Conservation (phyloP, 2,888 invertebrate species). For the Macaria notata region DNA sequence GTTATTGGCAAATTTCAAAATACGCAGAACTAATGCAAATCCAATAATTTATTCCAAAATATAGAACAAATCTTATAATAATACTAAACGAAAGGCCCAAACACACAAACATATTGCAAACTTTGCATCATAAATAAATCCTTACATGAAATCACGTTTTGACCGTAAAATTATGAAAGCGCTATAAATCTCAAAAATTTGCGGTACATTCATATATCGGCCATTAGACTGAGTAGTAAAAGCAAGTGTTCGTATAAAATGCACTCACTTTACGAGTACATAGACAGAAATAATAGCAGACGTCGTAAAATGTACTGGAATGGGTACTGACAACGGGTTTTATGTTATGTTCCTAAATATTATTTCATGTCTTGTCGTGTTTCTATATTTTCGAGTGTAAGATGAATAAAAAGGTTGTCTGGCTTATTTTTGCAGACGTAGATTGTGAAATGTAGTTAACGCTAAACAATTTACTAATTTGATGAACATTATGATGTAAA, state of each 20-base stretch:
- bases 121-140: conserved; percentile 1
- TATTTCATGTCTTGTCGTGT: not conserved
- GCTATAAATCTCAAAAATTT: conserved; percentile 13
- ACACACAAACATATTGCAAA: not conserved
- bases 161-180: conserved; percentile 2
- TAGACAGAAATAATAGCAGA: conserved; percentile 24
- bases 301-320: conserved; percentile 24
- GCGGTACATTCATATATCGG: conserved; percentile 2
- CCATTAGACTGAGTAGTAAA: conserved; percentile 21
- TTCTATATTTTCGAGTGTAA: not conserved
- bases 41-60: not conserved
- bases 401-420: not conserved
- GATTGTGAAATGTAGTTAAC: too few species aligned
- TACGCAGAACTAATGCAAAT: not conserved
- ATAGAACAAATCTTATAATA: too few species aligned
- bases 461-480: not conserved
- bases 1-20: not conserved
- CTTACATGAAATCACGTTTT: not conserved
- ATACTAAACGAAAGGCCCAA: not conserved
- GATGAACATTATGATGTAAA: not conserved
- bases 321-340: conserved; percentile 9
- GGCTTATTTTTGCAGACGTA: not conserved
- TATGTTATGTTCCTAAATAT: conserved; percentile 2
- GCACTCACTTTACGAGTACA: conserved; percentile 28
- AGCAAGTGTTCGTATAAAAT: conserved; percentile 23